phyloP scores from a whole-genome alignment of 2,888 invertebrate genomes.

The Leptopilina drosophilae region DNA sequence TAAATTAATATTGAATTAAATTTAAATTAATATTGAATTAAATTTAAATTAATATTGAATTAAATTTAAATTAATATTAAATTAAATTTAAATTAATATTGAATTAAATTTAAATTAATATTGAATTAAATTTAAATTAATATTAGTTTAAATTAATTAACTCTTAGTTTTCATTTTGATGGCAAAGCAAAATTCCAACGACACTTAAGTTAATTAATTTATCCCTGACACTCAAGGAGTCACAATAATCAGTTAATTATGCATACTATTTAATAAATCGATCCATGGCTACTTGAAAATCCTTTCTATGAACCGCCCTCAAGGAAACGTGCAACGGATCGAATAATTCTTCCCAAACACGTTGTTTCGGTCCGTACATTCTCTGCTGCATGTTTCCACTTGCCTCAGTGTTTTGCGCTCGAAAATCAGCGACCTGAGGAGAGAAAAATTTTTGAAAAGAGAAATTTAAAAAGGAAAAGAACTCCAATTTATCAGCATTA shows the following conservation, averaged over 20 bases:
- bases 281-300: constrained; percentile 97
- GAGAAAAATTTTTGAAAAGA: constrained; percentile 42
- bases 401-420: constrained; percentile 92
- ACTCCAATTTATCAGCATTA: not conserved
- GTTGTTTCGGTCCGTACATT: constrained; percentile 89
- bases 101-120: no score
- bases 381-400: constrained; percentile 88
- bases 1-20: no score
- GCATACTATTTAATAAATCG: constrained; percentile 92
- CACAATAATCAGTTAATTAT: not conserved
- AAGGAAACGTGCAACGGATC: constrained; percentile 96
- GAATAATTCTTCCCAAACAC: constrained; percentile 95
- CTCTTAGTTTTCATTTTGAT: no score
- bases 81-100: no score
- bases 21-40: no score
- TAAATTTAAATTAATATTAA: no score
- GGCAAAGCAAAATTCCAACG: no score
- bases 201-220: no score
- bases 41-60: no score
- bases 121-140: no score
- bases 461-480: not conserved
- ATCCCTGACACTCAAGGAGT: no score
- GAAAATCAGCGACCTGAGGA: constrained; percentile 87
- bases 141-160: no score
- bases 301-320: constrained; percentile 92